Base-by-base conservation (phyloP, 2,888 invertebrate genomes). In the Lithosia quadra region DNA sequence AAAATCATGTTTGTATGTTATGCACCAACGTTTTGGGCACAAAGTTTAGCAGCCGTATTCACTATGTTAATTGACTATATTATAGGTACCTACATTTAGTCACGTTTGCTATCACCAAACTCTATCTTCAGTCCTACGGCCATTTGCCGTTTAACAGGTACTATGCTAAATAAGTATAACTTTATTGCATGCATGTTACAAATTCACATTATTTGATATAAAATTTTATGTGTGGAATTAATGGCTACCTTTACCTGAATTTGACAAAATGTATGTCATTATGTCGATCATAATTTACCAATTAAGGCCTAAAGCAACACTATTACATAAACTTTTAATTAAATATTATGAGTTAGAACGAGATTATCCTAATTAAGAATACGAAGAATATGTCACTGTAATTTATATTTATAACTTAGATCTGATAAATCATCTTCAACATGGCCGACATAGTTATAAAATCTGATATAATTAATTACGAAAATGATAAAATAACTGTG, bases 371-470 rank as follows among this genome's bases (percentile, higher is more conserved):
- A 34, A 59, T 21, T 34, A 34, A 59, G 21, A 59, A 9, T n/a
- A 34, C 21, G 13, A 34, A 34, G n/a, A 34, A 58, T 33, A 59
- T 34, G 34, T 21, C 34, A 21, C 13, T 34, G 13, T 34, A 59
- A 59, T 34, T 21, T 34, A 59, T 59, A n/a, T n/a, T 56, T 55
- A 55, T 55, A 55, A 28, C 28, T 28, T 8, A 49, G 49, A 43
- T 43, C 43, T 43, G 43, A 49, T 49, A 49, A 49, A 49, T 49
- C 49, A 49, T 49, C 49, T 49, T 49, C 58, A 34, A 59, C 33
- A 34, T 59, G 11, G 21, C 34, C 58, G 34, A 21, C 11, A 34
- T 21, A 34, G 34, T 21, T 36, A 53, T 63, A 53, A 33, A 34
- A 53, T 33, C 15, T 21, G 22, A 7, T 21, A 13, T 22, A 33